Base-by-base conservation (phyloP, 2,888 invertebrate species). In the Lasioglossum oenotherae region DNA sequence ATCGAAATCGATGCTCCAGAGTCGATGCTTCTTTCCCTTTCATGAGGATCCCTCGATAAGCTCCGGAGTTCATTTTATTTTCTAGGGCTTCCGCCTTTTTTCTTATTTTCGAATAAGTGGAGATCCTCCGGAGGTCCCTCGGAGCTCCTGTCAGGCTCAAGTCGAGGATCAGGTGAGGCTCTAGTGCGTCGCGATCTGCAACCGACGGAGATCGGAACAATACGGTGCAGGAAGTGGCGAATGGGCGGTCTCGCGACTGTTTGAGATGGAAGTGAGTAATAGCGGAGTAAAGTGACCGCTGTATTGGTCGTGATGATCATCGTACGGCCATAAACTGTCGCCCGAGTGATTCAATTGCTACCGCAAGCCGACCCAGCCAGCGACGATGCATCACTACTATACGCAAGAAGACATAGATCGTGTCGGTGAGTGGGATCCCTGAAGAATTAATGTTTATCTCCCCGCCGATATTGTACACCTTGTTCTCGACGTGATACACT, bases 341-440 rank as follows among this genome's bases (percentile, higher is more conserved):
- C 74, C 87, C 86, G 88, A 89, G 92, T 92, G 92, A 92, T 92
- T 92, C 90, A 92, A 92, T 92, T 90, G 91, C 86, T 87, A 91
- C 91, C 90, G 86, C 89, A 90, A 91, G 85, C 90, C 89, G 86
- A 88, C 74, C 86, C 80, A 85, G 74, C n/a, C 89, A 87, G 77
- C 88, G 83, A 93, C 92, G 91, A 93, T 94, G 93, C 93, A 94
- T 89, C 93, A 94, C 89, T 94, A 93, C 85, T 94, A 93, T 86
- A 93, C 94, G 77, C 94, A 94, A 89, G 94, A 94, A 92, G 93
- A 93, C 88, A 93, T 94, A 91, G 94, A 94, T 87, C 94, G 94
- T 67, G 93, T 94, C 82, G 94, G 94, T 94, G 90, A 93, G 94
- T 94, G 84, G 69, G 35, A 57, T 35, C 57, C 46, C 16, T 49